These are phyloP conservation scores for Willowsia nigromaculata DNA, from an alignment of 2,888 invertebrate species.

Conservation along the genomic window DNA sequence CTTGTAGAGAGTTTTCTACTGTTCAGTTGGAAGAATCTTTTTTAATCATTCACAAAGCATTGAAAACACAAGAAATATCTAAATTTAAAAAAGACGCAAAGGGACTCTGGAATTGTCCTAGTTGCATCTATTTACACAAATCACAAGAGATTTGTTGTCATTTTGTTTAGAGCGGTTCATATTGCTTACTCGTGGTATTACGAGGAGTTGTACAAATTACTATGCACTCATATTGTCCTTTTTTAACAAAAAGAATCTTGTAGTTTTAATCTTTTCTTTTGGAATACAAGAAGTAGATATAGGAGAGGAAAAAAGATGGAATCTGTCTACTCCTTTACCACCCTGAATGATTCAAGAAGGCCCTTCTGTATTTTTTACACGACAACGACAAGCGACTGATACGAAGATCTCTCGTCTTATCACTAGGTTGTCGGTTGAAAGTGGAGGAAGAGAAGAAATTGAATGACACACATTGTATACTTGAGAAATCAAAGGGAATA, in stretches of 20 bases:
- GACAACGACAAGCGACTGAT: not conserved
- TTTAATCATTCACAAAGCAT: not conserved
- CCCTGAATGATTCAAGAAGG: constrained; percentile 40
- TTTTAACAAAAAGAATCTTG: not conserved
- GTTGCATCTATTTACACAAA: constrained; percentile 6
- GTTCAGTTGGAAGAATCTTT: not conserved
- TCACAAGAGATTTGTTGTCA: constrained; percentile 39
- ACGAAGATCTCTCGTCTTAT: no score
- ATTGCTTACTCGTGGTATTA: not conserved
- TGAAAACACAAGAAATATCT: not conserved
- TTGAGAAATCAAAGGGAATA: constrained; percentile 31
- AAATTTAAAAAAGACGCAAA: not conserved
- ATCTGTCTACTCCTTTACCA: not conserved
- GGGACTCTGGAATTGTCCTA: not conserved
- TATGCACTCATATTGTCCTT: not conserved
- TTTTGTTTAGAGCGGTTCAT: not conserved
- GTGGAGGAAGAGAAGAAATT: not conserved
- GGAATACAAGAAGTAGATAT: not conserved
- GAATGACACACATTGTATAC: constrained; percentile 28
- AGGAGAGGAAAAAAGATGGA: constrained; percentile 16
- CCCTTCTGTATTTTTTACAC: not conserved
- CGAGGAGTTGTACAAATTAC: not conserved
- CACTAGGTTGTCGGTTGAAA: no score
- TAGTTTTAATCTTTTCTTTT: constrained; percentile 13
- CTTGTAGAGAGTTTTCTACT: not conserved